Evolutionary conservation across 2,113 vertebrate species (phyloP), one percentile per base, ranked within the genome.

Genomic region (Hepsetus odoe): DNA sequence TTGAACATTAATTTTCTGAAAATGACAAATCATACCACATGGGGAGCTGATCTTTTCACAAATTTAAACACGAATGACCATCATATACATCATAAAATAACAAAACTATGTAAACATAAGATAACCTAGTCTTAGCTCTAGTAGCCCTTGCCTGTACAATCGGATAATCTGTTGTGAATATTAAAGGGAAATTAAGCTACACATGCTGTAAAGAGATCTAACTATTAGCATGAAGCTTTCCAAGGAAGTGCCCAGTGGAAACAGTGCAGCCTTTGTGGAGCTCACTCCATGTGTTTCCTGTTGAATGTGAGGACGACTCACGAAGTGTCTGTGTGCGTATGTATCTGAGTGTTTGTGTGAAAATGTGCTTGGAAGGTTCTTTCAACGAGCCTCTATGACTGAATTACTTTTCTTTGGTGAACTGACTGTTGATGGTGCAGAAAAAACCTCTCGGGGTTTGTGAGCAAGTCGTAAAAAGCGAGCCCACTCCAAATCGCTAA

Each of bases 241-340:
- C n/a, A 64, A 72, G 58, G 72, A 76, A 67, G 76, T 20, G 40
- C 35, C 46, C 26, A 80, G 73, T 81, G 70, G 62, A 80, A 58
- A 79, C 82, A 87, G 80, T 68, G 80, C 76, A 90, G 87, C 86
- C 72, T 22, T 46, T 79, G 79, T 80, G 86, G 56, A 87, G 79
- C 38, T 80, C 84, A 55, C 70, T 83, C 40, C 40, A 83, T 75
- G 73, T 81, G 59, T 73, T 79, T 79, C 77, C 77, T 72, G 72
- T 76, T 71, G 74, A 67, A 46, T 65, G 6, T 33, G 38, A 40
- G 42, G n/a, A 38, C 42, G 46, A 42, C 58, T 70, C 40, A 26
- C 38, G 24, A 1, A 4, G 46, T 49, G 66, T 81, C 28, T 24
- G 18, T 46, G 33, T 72, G 66, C 2, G 49, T 32, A 28, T 33